These are phyloP conservation scores for Leucophenga montana DNA, from an alignment of 2,888 invertebrate genomes.

Conservation along the genomic window DNA sequence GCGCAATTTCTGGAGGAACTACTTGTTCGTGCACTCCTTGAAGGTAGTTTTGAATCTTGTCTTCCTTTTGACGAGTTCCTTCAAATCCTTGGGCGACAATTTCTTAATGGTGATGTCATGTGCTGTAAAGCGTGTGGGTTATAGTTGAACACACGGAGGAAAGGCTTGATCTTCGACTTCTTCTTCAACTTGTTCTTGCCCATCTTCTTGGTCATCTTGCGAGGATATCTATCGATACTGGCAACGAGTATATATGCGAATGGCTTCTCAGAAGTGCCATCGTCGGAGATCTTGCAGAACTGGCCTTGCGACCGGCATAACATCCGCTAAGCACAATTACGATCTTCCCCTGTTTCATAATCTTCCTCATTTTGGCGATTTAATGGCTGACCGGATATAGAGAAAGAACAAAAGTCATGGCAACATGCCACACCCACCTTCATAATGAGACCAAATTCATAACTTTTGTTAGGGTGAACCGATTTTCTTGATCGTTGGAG, in stretches of 20 bases:
- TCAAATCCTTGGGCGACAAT: constrained; percentile 85
- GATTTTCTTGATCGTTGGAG: too few species aligned
- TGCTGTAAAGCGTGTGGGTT: constrained; percentile 96
- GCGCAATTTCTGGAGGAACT: constrained; percentile 99
- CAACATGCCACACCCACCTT: too few species aligned
- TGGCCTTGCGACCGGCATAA: constrained; percentile 98
- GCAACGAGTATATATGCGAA: constrained; percentile 98
- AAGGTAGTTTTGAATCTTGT: constrained; percentile 98
- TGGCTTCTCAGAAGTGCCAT: constrained; percentile 95
- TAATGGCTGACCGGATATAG: constrained; percentile 72
- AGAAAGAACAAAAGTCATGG: constrained; percentile 68
- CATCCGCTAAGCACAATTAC: constrained; percentile 98
- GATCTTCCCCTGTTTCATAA: constrained; percentile 98
- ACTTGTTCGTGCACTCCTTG: constrained; percentile 98
- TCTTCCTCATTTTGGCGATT: constrained; percentile 92
- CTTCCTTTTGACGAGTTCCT: constrained; percentile 96
- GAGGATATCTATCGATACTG: constrained; percentile 97
- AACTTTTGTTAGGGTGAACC: too few species aligned
- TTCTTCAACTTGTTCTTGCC: constrained; percentile 95
- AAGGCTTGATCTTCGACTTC: constrained; percentile 98
- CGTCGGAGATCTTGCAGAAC: constrained; percentile 95
- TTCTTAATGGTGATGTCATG: constrained; percentile 95
- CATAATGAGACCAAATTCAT: too few species aligned
- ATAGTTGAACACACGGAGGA: constrained; percentile 93
- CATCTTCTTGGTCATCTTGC: constrained; percentile 97